A percentile compares a stretch with the other conserved stretches of the same genome.
Evolutionary conservation across 2,113 vertebrate species (phyloP).

Genomic region (Picathartes gymnocephalus): DNA sequence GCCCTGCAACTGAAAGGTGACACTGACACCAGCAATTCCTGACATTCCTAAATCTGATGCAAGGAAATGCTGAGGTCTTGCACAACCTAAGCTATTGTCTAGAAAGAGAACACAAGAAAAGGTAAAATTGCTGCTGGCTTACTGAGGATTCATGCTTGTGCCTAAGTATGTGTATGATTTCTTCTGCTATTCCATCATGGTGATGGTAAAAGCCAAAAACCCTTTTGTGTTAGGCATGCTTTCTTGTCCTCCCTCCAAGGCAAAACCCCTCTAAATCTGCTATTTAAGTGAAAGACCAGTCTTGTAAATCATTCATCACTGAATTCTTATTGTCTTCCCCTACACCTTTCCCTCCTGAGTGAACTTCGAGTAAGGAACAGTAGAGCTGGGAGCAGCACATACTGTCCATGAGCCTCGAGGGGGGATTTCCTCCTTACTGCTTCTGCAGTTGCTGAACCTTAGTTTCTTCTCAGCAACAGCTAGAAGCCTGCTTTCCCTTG

Average conservation of each 20-base stretch:
- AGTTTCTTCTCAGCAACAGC: neutral
- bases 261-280: neutral
- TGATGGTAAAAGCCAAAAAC: neutral
- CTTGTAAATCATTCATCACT: neutral
- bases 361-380: neutral
- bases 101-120: neutral
- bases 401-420: fast-evolving
- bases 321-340: neutral
- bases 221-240: neutral
- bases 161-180: neutral
- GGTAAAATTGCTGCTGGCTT: neutral
- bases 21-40: neutral
- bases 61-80: neutral
- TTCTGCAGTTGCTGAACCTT: neutral
- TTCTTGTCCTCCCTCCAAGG: neutral
- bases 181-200: neutral
- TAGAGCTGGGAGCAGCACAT: neutral
- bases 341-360: neutral
- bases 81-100: neutral
- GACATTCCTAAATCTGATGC: neutral
- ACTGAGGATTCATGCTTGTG: neutral
- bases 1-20: neutral
- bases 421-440: neutral
- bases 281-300: neutral
- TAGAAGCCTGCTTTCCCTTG: neutral